Conservation (phyloP, 1,140 invertebrate genomes). For the Triops cancriformis region DNA sequence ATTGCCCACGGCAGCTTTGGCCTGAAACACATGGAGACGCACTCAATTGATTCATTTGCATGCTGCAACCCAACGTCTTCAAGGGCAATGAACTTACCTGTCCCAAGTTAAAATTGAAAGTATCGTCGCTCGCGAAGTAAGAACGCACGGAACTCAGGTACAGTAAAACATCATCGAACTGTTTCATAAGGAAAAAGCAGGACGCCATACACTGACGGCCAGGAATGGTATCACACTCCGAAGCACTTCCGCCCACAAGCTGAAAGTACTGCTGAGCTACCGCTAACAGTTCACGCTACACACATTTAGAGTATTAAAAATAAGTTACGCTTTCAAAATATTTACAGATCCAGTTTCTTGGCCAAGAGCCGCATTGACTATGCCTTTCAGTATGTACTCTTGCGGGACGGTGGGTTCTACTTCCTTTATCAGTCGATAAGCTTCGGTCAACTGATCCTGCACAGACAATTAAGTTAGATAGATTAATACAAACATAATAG, state of each 20-base stretch:
- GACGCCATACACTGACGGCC: conserved; percentile 34
- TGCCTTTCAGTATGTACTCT: conserved; percentile 94
- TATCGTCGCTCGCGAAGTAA: conserved; percentile 91
- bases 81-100: conserved; percentile 47
- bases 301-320: conserved; percentile 24
- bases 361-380: conserved; percentile 86
- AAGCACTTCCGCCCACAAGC: conserved; percentile 86
- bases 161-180: conserved; percentile 62
- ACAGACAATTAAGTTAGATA: conserved; percentile 21
- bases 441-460: conserved; percentile 75
- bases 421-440: conserved; percentile 82
- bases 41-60: not conserved
- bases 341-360: conserved; percentile 81
- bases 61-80: not conserved
- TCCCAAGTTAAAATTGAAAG: conserved; percentile 95
- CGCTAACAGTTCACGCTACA: conserved; percentile 84
- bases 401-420: conserved; percentile 86
- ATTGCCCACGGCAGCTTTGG: conserved; percentile 82
- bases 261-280: conserved; percentile 94
- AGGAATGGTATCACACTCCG: conserved; percentile 72
- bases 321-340: conserved; percentile 19
- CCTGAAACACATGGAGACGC: conserved; percentile 43
- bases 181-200: conserved; percentile 30
- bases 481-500: not conserved
- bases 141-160: conserved; percentile 96